phyloP scores from a whole-genome alignment of 2,113 vertebrate species.

The Corvus hawaiiensis region DNA sequence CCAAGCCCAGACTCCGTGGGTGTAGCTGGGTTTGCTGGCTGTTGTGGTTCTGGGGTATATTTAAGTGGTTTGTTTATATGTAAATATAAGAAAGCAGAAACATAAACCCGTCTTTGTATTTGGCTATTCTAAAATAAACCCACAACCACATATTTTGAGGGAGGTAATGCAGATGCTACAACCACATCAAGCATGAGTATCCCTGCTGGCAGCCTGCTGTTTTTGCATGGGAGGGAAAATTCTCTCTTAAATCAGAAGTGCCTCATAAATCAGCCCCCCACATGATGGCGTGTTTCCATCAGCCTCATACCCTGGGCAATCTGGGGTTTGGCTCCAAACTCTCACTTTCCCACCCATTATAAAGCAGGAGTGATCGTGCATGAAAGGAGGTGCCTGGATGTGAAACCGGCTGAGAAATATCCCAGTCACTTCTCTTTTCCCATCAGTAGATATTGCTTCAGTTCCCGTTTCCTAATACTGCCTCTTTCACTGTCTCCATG shows the following conservation, averaged over 20 bases:
- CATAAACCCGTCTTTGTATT: neutral
- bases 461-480: neutral
- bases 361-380: neutral
- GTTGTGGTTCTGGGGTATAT: neutral
- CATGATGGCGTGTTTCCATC: neutral
- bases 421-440: slow-evolving; percentile 41
- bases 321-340: neutral
- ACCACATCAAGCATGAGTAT: fast-evolving
- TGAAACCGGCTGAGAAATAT: slow-evolving; percentile 39
- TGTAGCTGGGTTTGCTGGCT: neutral
- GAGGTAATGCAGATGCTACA: neutral
- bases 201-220: neutral
- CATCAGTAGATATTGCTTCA: neutral
- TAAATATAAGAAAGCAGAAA: neutral
- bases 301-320: neutral
- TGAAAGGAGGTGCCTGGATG: neutral
- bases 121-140: neutral
- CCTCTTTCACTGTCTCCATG: neutral
- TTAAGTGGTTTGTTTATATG: neutral
- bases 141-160: neutral
- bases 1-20: neutral
- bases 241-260: too few species aligned
- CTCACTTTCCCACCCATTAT: neutral
- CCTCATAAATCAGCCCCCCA: neutral
- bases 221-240: neutral